Base-by-base conservation (phyloP, 2,797 vertebrate species). In the Oreortyx pictus region DNA sequence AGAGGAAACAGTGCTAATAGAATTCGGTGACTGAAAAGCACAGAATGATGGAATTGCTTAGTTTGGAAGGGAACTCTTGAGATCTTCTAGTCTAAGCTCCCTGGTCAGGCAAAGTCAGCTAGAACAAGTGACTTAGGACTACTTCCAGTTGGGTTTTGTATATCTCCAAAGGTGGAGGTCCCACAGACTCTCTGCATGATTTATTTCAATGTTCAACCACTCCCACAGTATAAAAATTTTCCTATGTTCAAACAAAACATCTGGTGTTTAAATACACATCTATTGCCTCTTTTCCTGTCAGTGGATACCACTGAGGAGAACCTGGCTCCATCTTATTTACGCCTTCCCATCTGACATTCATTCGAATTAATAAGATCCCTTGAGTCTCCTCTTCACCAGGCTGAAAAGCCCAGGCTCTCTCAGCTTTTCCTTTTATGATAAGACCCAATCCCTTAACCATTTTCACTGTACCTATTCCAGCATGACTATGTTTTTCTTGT, bases 21-120 rank as follows among this genome's bases (percentile, higher is more conserved):
- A 91, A 65, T 29, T 35, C 1, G 82, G 50, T 65, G 92, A 82
- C 64, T 77, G 76, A 72, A 89, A 92, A 92, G 33, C 76, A 80
- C 19, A 80, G 68, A 71, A 75, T 52, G 35, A 56, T 27, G 90
- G 56, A 57, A 81, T 44, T 12, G 31, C 67, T 89, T 46, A 25
- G 33, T 17, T 39, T 88, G 60, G 67, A 92, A 82, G 23, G 23
- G 35, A 72, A 59, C 46, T 75, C 37, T 62, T 47, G 71, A 88
- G 71, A 67, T 75, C 71, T 90, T 59, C 83, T 81, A 54, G 66
- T 86, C 74, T 46, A 72, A 37, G 43, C 29, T 83, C 23, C n/a
- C 73, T 80, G 54, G 22, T 72, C 62, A 81, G 43, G 50, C 77
- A 59, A 47, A 43, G 56, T 83, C 83, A 94, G 57, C 59, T 83